These are phyloP conservation scores for Gryon sp. DNA, from an alignment of 1,140 invertebrate genomes.

Conservation along the genomic window DNA sequence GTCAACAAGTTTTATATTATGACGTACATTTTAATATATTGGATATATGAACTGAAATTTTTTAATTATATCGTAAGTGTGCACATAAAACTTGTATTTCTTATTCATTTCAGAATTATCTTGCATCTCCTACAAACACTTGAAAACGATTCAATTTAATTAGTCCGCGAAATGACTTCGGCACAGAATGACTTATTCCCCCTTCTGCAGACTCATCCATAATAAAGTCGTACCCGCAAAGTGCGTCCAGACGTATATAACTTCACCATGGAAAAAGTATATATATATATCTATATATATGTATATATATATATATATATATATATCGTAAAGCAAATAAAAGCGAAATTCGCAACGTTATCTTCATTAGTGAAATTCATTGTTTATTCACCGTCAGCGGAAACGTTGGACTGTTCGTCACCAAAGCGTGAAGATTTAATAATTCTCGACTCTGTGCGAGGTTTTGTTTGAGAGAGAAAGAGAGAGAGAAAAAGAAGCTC, in stretches of 20 bases:
- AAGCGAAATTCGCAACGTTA: conserved; percentile 50
- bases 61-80: no score
- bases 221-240: conserved; percentile 32
- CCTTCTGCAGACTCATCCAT: conserved; percentile 17
- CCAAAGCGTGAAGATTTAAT: conserved; percentile 76
- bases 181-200: neutral
- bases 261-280: conserved; percentile 8
- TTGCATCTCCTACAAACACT: neutral
- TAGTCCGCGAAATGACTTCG: conserved; percentile 11
- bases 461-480: no score
- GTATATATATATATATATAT: no score
- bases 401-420: conserved; percentile 63
- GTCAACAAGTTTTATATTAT: no score
- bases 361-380: conserved; percentile 62
- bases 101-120: neutral
- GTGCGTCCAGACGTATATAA: no score
- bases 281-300: no score
- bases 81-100: no score
- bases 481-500: no score
- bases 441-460: conserved; percentile 70
- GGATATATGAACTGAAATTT: no score
- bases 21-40: no score
- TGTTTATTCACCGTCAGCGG: conserved; percentile 58
- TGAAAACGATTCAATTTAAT: neutral
- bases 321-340: conserved; percentile 34